Conservation (phyloP, 2,888 invertebrate species). For the Cephus pygmeus region DNA sequence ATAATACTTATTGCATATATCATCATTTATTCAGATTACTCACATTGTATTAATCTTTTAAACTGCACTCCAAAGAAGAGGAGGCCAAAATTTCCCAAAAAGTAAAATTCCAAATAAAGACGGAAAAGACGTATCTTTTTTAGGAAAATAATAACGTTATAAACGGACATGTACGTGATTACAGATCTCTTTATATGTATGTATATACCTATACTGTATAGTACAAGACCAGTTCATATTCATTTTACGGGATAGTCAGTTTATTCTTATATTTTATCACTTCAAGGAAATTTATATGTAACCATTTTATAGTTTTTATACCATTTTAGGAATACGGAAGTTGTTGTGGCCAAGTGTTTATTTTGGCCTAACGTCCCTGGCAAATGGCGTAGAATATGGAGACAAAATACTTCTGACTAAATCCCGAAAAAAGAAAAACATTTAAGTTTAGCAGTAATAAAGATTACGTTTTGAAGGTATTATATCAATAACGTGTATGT, state of each 20-base stretch:
- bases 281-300: neutral
- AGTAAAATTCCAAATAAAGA: neutral
- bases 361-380: neutral
- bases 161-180: neutral
- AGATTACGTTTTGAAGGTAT: neutral
- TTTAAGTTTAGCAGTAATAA: neutral
- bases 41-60: conserved; percentile 1
- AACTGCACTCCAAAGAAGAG: neutral
- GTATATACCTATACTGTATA: conserved; percentile 38
- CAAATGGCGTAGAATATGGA: neutral
- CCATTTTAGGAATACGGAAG: neutral
- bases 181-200: neutral
- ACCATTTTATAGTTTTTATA: neutral
- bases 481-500: neutral
- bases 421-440: neutral
- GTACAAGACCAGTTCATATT: conserved; percentile 8
- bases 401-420: neutral
- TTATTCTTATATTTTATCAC: neutral
- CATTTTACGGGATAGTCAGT: neutral
- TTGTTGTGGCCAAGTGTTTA: neutral
- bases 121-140: neutral
- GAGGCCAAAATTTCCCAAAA: neutral
- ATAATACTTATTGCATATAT: conserved; percentile 40
- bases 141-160: neutral
- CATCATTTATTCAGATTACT: conserved; percentile 1